Evolutionary conservation across 2,797 vertebrate species (phyloP), one percentile per base, ranked within the genome.

Genomic region (Sparidentex hasta): DNA sequence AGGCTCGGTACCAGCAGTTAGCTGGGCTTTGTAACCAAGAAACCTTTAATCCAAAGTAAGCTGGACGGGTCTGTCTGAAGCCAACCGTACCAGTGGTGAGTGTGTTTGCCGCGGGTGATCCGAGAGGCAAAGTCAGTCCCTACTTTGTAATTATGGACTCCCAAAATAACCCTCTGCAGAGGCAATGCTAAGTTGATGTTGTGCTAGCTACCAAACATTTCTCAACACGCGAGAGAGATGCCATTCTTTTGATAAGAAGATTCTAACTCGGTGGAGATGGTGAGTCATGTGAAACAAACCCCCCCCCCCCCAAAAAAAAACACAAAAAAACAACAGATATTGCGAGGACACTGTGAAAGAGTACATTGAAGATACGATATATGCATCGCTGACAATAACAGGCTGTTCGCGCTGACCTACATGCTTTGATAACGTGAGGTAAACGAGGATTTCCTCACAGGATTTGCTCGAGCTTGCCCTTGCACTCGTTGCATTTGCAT

Each of bases 101-200:
- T 33, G 87, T 0, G 80, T 87, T 87, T 82, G 77, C 87, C 90
- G 83, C 58, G 72, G 86, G 80, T 51, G 82, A 90, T 71, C 71
- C 5, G 63, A 90, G 81, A 87, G 89, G 84, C 86, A 71, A 75
- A 87, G 76, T 85, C 81, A 85, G 82, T 86, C 88, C 89, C 78
- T 95, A 84, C 94, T 92, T 91, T 96, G 93, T 97, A 97, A 97
- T 97, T 94, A 95, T 90, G 94, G 92, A 82, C 81, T 94, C 93
- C 87, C 51, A 93, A 96, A 97, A 97, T 97, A 97, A 92, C 94
- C 65, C 72, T 64, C 70, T 43, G 83, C 86, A 83, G 69, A 77
- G 71, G 86, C 80, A 64, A 68, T 29, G 17, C 64, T 52, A 59
- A 63, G 74, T 33, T 84, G 66, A 74, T 78, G 88, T 65, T 80